A percentile compares a stretch with the other conserved stretches of the same genome.
Conservation (phyloP, 2,113 vertebrate species). For the Equus quagga region DNA sequence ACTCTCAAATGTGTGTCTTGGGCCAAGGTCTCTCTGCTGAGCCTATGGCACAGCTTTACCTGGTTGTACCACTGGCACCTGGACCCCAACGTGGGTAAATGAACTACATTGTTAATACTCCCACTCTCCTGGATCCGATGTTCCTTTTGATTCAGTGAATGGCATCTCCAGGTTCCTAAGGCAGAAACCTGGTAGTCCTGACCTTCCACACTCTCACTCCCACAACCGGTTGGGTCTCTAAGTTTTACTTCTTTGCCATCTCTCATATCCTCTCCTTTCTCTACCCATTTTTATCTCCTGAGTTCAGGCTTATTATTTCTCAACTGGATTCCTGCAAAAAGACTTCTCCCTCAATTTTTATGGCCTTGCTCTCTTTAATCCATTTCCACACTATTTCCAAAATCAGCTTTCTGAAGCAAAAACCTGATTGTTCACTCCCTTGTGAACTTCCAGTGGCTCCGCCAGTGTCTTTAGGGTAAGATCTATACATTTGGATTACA, state of each 20-base stretch:
- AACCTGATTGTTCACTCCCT: not conserved
- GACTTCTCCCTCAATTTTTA: not conserved
- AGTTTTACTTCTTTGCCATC: not conserved
- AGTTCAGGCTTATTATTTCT: not conserved
- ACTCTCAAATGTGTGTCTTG: not conserved
- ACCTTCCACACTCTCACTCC: not conserved
- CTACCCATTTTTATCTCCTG: not conserved
- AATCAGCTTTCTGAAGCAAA: constrained; percentile 49
- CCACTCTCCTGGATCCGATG: not conserved
- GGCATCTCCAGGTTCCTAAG: not conserved
- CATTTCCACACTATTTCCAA: not conserved
- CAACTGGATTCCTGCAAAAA: not conserved
- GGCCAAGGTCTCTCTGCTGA: not conserved
- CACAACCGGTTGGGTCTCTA: not conserved
- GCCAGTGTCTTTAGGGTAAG: not conserved
- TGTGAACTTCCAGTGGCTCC: not conserved
- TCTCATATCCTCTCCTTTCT: not conserved
- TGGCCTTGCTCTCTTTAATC: not conserved
- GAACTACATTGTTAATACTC: not conserved
- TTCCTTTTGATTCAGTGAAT: not conserved
- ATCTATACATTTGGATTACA: not conserved
- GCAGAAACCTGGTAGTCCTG: not conserved
- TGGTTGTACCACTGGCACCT: not conserved
- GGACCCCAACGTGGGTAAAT: not conserved
- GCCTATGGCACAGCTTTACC: not conserved